These are phyloP conservation scores for Tapirus terrestris DNA, from an alignment of 2,113 vertebrate species.

Conservation along the genomic window DNA sequence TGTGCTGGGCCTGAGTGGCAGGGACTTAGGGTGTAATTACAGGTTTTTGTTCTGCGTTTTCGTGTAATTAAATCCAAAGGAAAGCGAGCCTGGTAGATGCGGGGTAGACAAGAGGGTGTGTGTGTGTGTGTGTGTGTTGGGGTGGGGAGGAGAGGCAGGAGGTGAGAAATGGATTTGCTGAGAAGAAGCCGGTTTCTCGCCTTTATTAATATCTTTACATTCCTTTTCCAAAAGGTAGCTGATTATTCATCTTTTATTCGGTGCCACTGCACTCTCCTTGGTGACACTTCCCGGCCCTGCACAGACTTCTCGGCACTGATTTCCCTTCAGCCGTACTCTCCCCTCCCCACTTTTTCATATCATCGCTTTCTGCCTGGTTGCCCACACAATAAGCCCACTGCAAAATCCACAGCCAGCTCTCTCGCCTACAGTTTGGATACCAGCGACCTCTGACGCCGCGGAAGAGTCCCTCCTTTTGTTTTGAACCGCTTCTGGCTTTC, in stretches of 20 bases:
- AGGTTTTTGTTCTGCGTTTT: constrained; percentile 86
- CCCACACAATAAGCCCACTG: constrained; percentile 43
- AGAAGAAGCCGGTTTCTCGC: not conserved
- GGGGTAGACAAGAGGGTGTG: constrained; percentile 43
- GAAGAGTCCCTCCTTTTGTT: constrained; percentile 62
- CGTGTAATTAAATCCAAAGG: constrained; percentile 81
- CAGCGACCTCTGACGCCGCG: not conserved
- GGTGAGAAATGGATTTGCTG: constrained; percentile 56
- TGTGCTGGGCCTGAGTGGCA: constrained; percentile 85
- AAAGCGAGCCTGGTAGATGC: constrained; percentile 61
- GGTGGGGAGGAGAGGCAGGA: constrained; percentile 44
- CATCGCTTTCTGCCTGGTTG: constrained; percentile 61
- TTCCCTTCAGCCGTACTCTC: not conserved
- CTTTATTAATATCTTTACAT: constrained; percentile 58
- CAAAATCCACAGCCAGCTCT: constrained; percentile 25
- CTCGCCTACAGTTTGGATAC: constrained; percentile 36
- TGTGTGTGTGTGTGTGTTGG: not conserved
- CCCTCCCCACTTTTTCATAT: constrained; percentile 44
- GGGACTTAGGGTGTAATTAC: constrained; percentile 83
- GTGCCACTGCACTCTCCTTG: constrained; percentile 38
- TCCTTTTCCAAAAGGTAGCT: constrained; percentile 50
- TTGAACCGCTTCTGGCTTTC: not conserved
- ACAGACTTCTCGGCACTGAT: constrained; percentile 45
- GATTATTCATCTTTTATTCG: constrained; percentile 64
- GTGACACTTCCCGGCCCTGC: constrained; percentile 49